Percentiles rank a stretch among this genome's conserved stretches.
Conservation (phyloP, 35 echinoderm and acorn worm species). For the Amphiura filiformis region DNA sequence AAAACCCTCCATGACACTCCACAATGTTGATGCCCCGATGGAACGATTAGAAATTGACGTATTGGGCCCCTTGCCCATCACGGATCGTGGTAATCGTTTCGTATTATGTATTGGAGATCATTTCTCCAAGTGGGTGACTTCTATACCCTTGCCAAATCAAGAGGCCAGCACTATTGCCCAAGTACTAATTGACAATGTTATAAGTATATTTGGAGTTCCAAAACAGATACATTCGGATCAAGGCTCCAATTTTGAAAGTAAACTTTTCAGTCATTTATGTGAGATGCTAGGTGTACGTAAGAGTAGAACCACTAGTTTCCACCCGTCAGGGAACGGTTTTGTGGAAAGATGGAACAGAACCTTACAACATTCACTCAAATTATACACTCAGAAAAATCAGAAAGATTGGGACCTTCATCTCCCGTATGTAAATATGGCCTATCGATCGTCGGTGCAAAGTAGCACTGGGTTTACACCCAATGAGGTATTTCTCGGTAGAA, state of each 20-base stretch:
- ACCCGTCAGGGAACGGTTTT: background rate
- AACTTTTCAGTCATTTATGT: slow-evolving; percentile 43
- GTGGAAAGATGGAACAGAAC: slow-evolving; percentile 41
- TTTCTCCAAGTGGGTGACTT: slow-evolving; percentile 61
- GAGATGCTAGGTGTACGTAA: slow-evolving; percentile 22
- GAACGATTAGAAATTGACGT: slow-evolving; percentile 51
- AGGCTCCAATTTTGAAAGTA: slow-evolving; percentile 54
- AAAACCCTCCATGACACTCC: background rate
- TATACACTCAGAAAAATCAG: background rate
- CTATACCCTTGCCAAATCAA: slow-evolving; percentile 49
- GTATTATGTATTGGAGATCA: slow-evolving; percentile 47
- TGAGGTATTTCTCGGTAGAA: slow-evolving; percentile 22
- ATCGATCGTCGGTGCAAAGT: slow-evolving; percentile 21
- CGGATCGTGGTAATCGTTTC: slow-evolving; percentile 19
- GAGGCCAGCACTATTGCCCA: slow-evolving; percentile 35
- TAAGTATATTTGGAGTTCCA: slow-evolving; percentile 41
- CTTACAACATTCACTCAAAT: slow-evolving; percentile 19
- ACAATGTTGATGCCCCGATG: slow-evolving; percentile 16
- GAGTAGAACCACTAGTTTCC: background rate
- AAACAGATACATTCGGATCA: slow-evolving; percentile 51
- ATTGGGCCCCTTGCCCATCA: slow-evolving; percentile 31
- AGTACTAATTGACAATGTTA: slow-evolving; percentile 8
- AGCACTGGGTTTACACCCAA: slow-evolving; percentile 39
- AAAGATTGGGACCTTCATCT: slow-evolving; percentile 51
- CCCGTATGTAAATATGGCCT: slow-evolving; percentile 24